A percentile compares a stretch with the other conserved stretches of the same genome.
Conservation (phyloP, 2,113 vertebrate species). For the Heterotilapia buettikoferi region DNA sequence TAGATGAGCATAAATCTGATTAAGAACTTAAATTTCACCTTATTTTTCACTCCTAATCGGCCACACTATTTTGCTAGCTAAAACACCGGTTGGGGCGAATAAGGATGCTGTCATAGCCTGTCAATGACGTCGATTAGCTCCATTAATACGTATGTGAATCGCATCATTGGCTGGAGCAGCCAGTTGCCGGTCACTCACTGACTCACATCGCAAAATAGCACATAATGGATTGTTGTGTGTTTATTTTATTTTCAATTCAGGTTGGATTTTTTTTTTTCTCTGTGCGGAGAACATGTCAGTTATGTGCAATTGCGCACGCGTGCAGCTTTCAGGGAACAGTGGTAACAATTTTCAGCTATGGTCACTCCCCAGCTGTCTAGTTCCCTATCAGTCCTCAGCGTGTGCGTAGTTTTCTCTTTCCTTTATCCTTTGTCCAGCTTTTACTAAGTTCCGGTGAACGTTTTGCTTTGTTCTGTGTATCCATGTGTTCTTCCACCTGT, state of each 20-base stretch:
- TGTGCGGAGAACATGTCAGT: background rate
- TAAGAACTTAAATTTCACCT: background rate
- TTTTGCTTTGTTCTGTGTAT: background rate
- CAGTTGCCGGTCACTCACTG: accelerated
- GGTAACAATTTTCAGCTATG: background rate
- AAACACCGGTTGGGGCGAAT: background rate
- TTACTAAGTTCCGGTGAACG: background rate
- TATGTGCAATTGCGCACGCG: accelerated
- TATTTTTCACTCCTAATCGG: background rate
- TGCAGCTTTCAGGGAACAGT: background rate
- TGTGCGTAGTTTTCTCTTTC: background rate
- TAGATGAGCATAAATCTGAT: background rate
- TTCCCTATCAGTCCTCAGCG: background rate
- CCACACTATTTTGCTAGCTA: background rate
- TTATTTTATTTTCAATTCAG: background rate
- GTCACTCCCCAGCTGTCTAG: background rate
- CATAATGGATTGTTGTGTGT: background rate
- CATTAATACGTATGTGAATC: background rate
- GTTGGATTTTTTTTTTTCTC: background rate
- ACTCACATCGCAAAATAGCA: background rate
- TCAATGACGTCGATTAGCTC: background rate
- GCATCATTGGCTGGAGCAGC: background rate
- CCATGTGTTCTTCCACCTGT: background rate
- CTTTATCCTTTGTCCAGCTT: background rate
- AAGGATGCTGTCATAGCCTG: background rate